A percentile compares a stretch with the other conserved stretches of the same genome.
Conservation (phyloP, 30 jellyfish, hydroid and myxozoan genomes). For the Hydractinia echinata region DNA sequence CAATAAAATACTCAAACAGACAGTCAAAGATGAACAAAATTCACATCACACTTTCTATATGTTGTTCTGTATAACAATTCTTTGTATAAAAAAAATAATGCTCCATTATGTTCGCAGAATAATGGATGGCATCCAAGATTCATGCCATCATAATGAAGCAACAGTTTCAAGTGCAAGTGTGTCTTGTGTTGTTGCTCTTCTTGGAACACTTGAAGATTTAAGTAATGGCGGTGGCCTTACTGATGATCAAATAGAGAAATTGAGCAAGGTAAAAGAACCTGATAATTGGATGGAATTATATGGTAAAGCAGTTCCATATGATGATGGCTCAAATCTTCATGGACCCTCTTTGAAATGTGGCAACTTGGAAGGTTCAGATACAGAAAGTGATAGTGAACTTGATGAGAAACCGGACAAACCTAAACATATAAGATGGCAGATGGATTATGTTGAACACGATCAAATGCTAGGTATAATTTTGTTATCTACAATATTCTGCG, state of each 20-base stretch:
- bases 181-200: slow-evolving; percentile 94
- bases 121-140: slow-evolving; percentile 89
- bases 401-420: slow-evolving; percentile 66
- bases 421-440: slow-evolving; percentile 94
- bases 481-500: background rate
- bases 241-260: slow-evolving; percentile 63
- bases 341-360: slow-evolving; percentile 70
- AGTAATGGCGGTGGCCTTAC: slow-evolving; percentile 80
- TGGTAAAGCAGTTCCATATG: slow-evolving; percentile 30
- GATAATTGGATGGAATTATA: slow-evolving; percentile 63
- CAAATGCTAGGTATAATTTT: slow-evolving; percentile 43
- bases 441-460: slow-evolving; percentile 69
- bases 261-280: slow-evolving; percentile 64
- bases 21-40: too few species aligned
- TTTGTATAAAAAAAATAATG: background rate
- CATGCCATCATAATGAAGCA: slow-evolving; percentile 76
- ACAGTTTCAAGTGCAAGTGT: slow-evolving; percentile 91
- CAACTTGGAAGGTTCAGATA: slow-evolving; percentile 60
- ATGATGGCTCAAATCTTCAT: slow-evolving; percentile 55
- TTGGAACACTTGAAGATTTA: slow-evolving; percentile 88
- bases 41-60: background rate
- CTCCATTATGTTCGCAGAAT: slow-evolving; percentile 29
- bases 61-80: background rate
- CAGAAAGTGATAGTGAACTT: slow-evolving; percentile 47
- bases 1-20: too few species aligned